Evolutionary conservation across 1,140 invertebrate species (phyloP), one percentile per base, ranked within the genome.

Genomic region (Macrobrachium rosenbergii): DNA sequence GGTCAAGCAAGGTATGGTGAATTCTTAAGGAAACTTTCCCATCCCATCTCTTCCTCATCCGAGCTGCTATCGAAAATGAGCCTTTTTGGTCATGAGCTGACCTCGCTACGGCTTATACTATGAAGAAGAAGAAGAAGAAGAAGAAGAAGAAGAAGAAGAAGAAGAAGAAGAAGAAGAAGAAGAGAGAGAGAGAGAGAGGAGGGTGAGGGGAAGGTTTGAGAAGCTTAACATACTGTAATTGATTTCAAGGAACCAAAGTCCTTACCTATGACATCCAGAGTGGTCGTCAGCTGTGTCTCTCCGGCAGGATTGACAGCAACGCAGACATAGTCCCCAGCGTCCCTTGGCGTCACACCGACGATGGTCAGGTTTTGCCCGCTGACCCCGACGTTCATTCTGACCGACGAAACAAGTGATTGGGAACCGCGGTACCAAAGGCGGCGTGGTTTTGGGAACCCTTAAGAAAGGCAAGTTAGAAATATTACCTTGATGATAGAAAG

Each of bases 221-320:
- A 78, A 59, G 45, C n/a, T 19, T 52, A 43, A 75, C 37, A 37
- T n/a, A n/a, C n/a, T n/a, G n/a, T 73, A 19, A 23, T 5, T 7
- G 17, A 75, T 37, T n/a, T 75, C 52, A 52, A 75, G 19, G 17
- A 19, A 0, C 23, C 12, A 2, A 8, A 75, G 12, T 67, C 0
- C 87, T 64, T 28, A 88, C 87, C 77, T 52, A 83, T 79, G 23
- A 88, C 82, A 75, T 72, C 59, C 6, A 88, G 21, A 16, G 87
- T 23, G 17, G 82, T 88, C 37, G 76, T 75, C 23, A 88, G 82
- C 28, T 83, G 81, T 52, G 87, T 76, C 59, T 88, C 87, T n/a
- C 87, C 87, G 12, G 87, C 87, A 2, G 87, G 87, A 52, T 88
- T 88, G 21, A 88, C 87, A 21, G 82, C 87, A 43, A 88, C 75